These are phyloP conservation scores for Sclerurus mexicanus DNA, from an alignment of 2,113 vertebrate genomes.

Conservation along the genomic window DNA sequence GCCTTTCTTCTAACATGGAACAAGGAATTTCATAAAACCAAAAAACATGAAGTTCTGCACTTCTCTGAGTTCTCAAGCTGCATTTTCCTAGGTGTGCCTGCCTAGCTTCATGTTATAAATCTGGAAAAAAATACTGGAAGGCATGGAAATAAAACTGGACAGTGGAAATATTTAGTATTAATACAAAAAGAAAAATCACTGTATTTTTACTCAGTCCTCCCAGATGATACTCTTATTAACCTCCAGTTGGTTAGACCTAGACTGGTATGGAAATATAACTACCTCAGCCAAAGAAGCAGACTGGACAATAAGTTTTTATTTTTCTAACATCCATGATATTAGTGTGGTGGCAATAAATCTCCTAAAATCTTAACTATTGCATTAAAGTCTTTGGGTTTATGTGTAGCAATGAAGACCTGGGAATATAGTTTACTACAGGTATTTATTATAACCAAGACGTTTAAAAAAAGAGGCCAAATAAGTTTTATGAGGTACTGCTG, in stretches of 20 bases:
- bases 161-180: background rate
- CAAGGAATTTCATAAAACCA: background rate
- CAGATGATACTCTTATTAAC: background rate
- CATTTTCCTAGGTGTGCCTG: background rate
- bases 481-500: background rate
- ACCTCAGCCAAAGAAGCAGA: background rate
- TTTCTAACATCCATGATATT: background rate
- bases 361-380: background rate
- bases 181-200: fast-evolving
- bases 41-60: background rate
- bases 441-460: background rate
- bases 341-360: background rate
- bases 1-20: background rate
- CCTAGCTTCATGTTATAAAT: background rate
- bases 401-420: background rate
- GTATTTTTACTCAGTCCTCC: background rate
- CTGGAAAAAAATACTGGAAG: background rate
- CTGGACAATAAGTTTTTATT: background rate
- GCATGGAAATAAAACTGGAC: background rate
- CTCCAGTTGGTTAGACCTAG: background rate
- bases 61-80: background rate
- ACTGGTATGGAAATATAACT: background rate
- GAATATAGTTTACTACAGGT: background rate
- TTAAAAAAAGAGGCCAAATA: background rate
- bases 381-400: background rate